A percentile compares a stretch with the other conserved stretches of the same genome.
Evolutionary conservation across 2,113 vertebrate genomes (phyloP).

Genomic region (Pleuronectes platessa): DNA sequence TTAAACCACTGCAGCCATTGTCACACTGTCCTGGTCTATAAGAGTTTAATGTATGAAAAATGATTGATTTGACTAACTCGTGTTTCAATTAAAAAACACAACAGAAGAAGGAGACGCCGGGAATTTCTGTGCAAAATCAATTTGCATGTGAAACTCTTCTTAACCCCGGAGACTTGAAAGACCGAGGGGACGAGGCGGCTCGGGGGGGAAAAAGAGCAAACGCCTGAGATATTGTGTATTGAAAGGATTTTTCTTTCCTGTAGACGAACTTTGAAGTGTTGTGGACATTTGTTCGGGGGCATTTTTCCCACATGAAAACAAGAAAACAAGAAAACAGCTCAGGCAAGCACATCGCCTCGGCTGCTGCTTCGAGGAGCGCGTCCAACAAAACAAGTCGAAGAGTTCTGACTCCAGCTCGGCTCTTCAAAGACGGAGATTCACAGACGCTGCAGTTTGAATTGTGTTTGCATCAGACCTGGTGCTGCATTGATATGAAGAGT

Average conservation of each 20-base stretch:
- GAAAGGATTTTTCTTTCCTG: too few species aligned
- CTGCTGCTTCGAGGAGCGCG: background rate
- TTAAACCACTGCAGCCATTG: too few species aligned
- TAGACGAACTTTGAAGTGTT: too few species aligned
- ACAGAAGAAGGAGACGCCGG: background rate
- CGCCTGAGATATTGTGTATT: background rate
- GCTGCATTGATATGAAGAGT: too few species aligned
- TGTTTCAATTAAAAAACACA: background rate
- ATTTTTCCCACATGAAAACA: conserved; percentile 12
- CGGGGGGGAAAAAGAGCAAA: too few species aligned
- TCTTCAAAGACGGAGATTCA: background rate
- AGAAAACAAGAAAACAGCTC: too few species aligned
- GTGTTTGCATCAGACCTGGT: too few species aligned
- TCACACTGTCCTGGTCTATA: background rate
- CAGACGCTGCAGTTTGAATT: background rate
- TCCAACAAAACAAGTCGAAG: conserved; percentile 1
- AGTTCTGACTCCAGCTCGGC: background rate
- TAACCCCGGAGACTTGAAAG: too few species aligned
- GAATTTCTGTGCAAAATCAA: background rate
- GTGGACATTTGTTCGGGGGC: background rate
- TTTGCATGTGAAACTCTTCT: background rate
- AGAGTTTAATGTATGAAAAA: background rate
- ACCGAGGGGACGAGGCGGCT: too few species aligned
- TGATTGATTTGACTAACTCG: background rate
- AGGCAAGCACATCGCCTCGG: background rate